Evolutionary conservation across 2,888 invertebrate genomes (phyloP).

Genomic region (Cheiracanthium punctorium): DNA sequence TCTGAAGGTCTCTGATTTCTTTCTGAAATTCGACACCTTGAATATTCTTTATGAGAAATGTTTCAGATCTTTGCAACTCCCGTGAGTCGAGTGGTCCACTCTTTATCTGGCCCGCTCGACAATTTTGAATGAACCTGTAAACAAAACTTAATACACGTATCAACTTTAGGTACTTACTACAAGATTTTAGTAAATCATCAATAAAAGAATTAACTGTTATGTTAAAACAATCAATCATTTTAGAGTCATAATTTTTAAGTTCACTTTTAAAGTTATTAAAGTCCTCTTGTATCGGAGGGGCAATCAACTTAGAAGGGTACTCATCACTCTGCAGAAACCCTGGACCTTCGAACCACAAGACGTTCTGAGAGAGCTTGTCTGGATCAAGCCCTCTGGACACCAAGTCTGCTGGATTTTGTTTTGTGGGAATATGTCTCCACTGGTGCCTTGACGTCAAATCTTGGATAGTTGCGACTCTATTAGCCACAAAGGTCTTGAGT

Average conservation of each 20-base stretch:
- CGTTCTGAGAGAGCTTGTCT: slow-evolving; percentile 25
- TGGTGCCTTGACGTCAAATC: not conserved
- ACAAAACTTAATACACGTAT: not conserved
- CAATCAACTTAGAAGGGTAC: not conserved
- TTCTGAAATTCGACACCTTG: not conserved
- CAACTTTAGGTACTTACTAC: no score
- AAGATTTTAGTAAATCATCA: no score
- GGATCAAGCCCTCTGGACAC: no score
- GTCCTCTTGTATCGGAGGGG: accelerated
- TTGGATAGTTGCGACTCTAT: not conserved
- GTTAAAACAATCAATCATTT: no score
- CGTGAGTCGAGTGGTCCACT: not conserved
- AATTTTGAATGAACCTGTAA: not conserved
- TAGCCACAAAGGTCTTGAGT: not conserved
- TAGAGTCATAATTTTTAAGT: no score
- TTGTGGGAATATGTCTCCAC: not conserved
- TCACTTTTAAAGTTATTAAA: no score
- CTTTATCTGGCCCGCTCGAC: no score
- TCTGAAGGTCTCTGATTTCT: not conserved
- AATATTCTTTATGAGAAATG: not conserved
- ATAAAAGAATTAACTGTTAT: no score
- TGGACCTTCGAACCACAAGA: not conserved
- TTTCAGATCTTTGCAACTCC: no score
- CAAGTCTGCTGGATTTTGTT: not conserved
- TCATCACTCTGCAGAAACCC: not conserved